phyloP scores from a whole-genome alignment of 2,113 vertebrate species.

The Anarrhichthys ocellatus region DNA sequence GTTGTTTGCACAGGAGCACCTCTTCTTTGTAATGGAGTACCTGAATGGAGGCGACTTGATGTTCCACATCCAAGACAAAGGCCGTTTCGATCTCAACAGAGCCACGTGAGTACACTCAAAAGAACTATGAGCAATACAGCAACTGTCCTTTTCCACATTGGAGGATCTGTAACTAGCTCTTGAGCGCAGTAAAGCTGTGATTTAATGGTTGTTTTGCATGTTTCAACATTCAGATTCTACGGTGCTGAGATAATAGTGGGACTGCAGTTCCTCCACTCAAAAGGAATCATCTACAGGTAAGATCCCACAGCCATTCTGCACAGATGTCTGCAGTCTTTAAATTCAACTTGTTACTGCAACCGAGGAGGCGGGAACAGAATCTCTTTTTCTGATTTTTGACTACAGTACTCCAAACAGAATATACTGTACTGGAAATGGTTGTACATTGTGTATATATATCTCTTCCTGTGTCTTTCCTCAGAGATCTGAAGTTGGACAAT shows the following conservation, averaged over 20 bases:
- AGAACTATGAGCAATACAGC: neutral
- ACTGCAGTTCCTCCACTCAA: constrained; percentile 95
- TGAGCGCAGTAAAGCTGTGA: neutral
- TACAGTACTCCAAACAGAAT: constrained; percentile 1
- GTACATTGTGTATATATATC: neutral
- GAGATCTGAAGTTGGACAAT: constrained; percentile 98
- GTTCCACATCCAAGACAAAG: constrained; percentile 99
- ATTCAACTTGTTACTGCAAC: neutral
- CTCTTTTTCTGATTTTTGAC: neutral
- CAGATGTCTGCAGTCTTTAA: neutral
- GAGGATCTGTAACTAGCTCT: neutral
- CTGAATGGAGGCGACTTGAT: constrained; percentile 97
- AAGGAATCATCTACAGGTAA: constrained; percentile 96
- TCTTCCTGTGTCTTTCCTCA: constrained; percentile 57
- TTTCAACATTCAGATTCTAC: constrained; percentile 89
- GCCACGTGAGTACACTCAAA: constrained; percentile 86
- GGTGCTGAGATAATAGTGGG: constrained; percentile 93
- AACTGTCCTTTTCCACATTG: neutral
- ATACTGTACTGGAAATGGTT: neutral
- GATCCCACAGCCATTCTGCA: neutral
- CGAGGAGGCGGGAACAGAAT: neutral
- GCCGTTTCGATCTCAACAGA: constrained; percentile 93
- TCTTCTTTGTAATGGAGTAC: constrained; percentile 99
- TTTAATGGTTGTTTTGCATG: constrained; percentile 21
- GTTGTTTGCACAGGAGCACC: constrained; percentile 88